Percentiles rank a stretch among this genome's conserved stretches.
These are phyloP conservation scores for Zelostemma sp. DNA, from an alignment of 1,140 invertebrate genomes.

Conservation along the genomic window DNA sequence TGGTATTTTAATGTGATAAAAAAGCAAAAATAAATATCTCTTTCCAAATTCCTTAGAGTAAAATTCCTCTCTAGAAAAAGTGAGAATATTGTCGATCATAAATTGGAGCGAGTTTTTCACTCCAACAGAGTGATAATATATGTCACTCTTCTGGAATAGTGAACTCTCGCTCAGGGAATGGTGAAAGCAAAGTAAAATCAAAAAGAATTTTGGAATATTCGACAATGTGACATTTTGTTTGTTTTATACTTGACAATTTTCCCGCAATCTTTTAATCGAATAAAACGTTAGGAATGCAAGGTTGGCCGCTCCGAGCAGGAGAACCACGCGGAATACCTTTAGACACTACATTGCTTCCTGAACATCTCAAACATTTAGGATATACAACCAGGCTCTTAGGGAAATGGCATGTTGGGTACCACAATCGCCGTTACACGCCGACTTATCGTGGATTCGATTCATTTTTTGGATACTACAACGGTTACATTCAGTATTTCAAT, in stretches of 20 bases:
- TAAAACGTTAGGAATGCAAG: conserved; percentile 74
- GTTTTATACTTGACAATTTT: too few relatives aligned
- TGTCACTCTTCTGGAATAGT: too few relatives aligned
- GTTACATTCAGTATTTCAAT: conserved; percentile 73
- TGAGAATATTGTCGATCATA: too few relatives aligned
- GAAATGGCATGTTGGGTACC: conserved; percentile 69
- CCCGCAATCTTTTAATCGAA: background rate
- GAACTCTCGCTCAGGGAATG: too few relatives aligned
- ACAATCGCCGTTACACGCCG: conserved; percentile 70
- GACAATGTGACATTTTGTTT: too few relatives aligned
- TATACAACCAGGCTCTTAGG: conserved; percentile 61
- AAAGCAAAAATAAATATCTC: too few relatives aligned
- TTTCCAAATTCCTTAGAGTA: too few relatives aligned
- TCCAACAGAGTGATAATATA: too few relatives aligned
- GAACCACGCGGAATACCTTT: conserved; percentile 73
- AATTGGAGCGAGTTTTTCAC: too few relatives aligned
- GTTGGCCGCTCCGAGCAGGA: conserved; percentile 71
- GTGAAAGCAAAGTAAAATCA: too few relatives aligned
- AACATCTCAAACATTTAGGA: conserved; percentile 66
- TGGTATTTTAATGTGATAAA: conserved; percentile 57
- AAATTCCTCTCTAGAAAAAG: too few relatives aligned
- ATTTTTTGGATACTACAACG: conserved; percentile 77
- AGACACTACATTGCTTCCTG: conserved; percentile 72
- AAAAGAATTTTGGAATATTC: too few relatives aligned
- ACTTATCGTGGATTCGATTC: conserved; percentile 74